A percentile compares a stretch with the other conserved stretches of the same genome.
These are phyloP conservation scores for Microcebus tavaratra DNA, from an alignment of 2,113 vertebrate genomes.

Conservation along the genomic window DNA sequence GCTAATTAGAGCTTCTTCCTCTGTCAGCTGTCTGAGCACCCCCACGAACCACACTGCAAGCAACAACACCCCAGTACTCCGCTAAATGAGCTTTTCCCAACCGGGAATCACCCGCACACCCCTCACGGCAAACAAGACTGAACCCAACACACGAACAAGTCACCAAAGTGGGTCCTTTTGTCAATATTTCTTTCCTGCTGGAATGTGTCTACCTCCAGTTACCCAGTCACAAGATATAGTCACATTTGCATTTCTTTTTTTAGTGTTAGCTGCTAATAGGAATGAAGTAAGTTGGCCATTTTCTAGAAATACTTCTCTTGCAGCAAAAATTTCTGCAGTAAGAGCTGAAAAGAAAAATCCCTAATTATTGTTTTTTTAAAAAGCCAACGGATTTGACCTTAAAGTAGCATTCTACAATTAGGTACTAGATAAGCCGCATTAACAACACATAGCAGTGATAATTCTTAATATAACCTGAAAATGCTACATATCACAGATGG, in stretches of 20 bases:
- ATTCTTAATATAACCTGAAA: background rate
- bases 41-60: accelerated
- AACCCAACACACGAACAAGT: background rate
- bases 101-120: too few species aligned
- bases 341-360: background rate
- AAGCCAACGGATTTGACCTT: background rate
- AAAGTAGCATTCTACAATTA: background rate
- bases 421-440: background rate
- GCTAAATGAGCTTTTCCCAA: background rate
- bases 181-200: background rate
- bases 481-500: background rate
- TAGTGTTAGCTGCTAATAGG: background rate
- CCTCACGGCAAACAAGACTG: background rate
- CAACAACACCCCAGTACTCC: too few species aligned
- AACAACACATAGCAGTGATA: background rate
- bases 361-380: background rate
- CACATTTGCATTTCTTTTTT: background rate
- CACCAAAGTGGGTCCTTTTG: background rate
- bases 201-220: background rate
- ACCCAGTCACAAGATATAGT: background rate
- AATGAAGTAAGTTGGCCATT: background rate
- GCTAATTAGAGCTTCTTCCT: background rate
- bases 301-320: background rate
- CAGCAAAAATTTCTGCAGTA: background rate
- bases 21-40: background rate